phyloP scores from a whole-genome alignment of 2,888 invertebrate species.

The Incurvaria masculella region DNA sequence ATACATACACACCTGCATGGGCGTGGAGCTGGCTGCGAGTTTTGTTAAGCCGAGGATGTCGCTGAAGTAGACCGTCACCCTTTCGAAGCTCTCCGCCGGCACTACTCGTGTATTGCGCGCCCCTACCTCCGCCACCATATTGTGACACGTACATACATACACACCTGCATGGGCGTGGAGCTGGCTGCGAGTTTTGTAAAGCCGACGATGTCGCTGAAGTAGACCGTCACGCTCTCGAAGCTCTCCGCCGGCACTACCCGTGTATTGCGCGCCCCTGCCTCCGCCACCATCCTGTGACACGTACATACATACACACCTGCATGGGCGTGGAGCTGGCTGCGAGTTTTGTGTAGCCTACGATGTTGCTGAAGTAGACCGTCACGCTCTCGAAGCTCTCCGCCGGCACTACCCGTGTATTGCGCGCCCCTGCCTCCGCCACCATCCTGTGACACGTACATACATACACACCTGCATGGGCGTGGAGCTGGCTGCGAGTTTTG shows the following conservation, averaged over 20 bases:
- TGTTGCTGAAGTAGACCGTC: slow-evolving; percentile 81
- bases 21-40: slow-evolving; percentile 74
- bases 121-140: slow-evolving; percentile 74
- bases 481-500: slow-evolving; percentile 72
- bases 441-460: slow-evolving; percentile 51
- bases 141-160: slow-evolving; percentile 25
- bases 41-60: slow-evolving; percentile 83
- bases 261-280: slow-evolving; percentile 74
- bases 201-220: slow-evolving; percentile 82
- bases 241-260: slow-evolving; percentile 78
- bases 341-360: slow-evolving; percentile 78
- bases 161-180: slow-evolving; percentile 72
- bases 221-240: slow-evolving; percentile 78
- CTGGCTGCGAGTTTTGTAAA: slow-evolving; percentile 77
- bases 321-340: slow-evolving; percentile 78
- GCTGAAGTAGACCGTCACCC: slow-evolving; percentile 81
- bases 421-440: slow-evolving; percentile 74
- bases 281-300: slow-evolving; percentile 70
- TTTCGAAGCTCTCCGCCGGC: slow-evolving; percentile 77
- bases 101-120: slow-evolving; percentile 77
- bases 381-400: slow-evolving; percentile 81
- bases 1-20: slow-evolving; percentile 57
- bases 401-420: slow-evolving; percentile 73
- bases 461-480: slow-evolving; percentile 67
- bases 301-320: slow-evolving; percentile 42